Conservation (phyloP, 2,797 vertebrate species). For the Molossus alvarezi region DNA sequence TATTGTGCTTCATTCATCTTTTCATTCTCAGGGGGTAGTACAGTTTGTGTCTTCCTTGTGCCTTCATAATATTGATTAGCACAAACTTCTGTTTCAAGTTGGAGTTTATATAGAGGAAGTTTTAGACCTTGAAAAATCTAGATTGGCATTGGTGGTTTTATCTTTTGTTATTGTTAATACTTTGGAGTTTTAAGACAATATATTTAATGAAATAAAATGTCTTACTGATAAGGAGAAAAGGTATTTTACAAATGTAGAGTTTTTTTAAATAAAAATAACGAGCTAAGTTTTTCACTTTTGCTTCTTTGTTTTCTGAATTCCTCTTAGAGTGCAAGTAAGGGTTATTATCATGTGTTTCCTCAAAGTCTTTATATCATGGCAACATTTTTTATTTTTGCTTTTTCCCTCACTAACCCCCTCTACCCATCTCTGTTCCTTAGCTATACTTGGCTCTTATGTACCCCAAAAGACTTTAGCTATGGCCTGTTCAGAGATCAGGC, state of each 20-base stretch:
- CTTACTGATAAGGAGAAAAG: neutral
- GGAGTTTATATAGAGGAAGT: conserved; percentile 57
- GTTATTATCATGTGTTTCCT: neutral
- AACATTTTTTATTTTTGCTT: neutral
- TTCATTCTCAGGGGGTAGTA: neutral
- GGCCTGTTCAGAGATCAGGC: neutral
- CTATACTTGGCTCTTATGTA: neutral
- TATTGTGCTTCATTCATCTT: neutral
- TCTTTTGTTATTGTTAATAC: conserved; percentile 45
- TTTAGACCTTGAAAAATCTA: neutral
- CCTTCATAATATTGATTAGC: neutral
- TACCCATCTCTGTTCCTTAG: neutral
- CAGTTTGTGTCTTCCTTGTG: conserved; percentile 32
- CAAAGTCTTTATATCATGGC: neutral
- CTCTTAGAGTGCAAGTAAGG: neutral
- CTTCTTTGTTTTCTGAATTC: conserved; percentile 29
- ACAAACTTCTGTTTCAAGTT: conserved; percentile 12
- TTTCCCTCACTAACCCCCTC: neutral
- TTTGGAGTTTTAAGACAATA: conserved; percentile 59
- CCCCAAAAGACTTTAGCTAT: neutral
- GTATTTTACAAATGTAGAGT: neutral
- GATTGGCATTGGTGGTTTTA: conserved; percentile 4
- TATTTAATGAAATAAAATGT: conserved; percentile 42
- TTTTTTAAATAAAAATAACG: neutral
- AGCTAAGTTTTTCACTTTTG: conserved; percentile 8